Evolutionary conservation across 2,888 invertebrate species (phyloP), one percentile per base, ranked within the genome.

Genomic region (Merodon equestris): DNA sequence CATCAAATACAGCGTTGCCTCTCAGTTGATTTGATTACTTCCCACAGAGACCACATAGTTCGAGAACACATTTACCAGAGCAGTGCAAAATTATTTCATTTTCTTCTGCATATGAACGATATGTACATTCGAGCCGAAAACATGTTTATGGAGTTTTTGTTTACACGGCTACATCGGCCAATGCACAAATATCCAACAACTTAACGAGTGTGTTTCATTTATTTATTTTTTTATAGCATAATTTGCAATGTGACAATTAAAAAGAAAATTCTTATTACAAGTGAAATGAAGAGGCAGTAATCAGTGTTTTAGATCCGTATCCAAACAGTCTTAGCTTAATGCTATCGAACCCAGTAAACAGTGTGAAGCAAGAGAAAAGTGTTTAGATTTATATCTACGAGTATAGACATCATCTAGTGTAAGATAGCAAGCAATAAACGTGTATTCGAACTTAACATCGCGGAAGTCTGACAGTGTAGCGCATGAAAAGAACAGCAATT

Each of bases 211-310:
- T n/a, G n/a, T n/a, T n/a, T n/a, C 12, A 51, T 13, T 10, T 18
- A 27, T 54, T 73, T 53, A 38, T 7, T 36, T 9, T 34, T 40
- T 64, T 71, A 14, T 54, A 71, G 66, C 60, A 50, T n/a, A 50
- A 71, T 71, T 54, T 72, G 72, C 72, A 76, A 76, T 76, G 76
- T 72, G 71, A 76, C 68, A 19, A 38, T 60, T 34, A 45, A 61
- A 61, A 76, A 58, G 51, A 7, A n/a, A 40, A 76, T 54, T 40
- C 56, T 44, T 63, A 57, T 70, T 34, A 56, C 18, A 66, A 76
- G 50, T 61, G 60, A n/a, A 66, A 15, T 9, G 51, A 47, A 13
- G 5, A 57, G 44, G 45, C 18, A 40, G 10, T 12, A 27, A 44
- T 12, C 38, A 13, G 7, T 17, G 15, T 17, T 34, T 38, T 14